Evolutionary conservation across 2,113 vertebrate genomes (phyloP), one percentile per base, ranked within the genome.

Genomic region (Casuarius casuarius): DNA sequence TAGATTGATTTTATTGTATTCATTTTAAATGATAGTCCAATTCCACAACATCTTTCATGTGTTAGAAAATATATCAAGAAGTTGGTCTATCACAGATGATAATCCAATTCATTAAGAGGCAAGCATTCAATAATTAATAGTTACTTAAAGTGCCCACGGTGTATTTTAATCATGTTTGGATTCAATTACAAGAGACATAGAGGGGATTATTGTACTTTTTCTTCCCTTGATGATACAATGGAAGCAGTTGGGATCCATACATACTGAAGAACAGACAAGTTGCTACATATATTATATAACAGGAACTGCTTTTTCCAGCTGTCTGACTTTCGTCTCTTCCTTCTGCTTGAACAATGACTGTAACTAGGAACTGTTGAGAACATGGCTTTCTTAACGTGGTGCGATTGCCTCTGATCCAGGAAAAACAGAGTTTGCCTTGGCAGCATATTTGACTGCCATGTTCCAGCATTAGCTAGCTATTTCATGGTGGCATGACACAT

Each of bases 101-200:
- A 85, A 42, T 96, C 40, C 87, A 96, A 96, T 97, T 97, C 87
- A 97, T 98, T 97, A 96, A 95, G 93, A 95, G 93, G 83, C 83
- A 87, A 94, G 61, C 35, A 92, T 84, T 94, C 66, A 93, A 58
- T 95, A 93, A 97, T 98, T 98, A 97, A 97, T 96, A 94, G 92
- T 93, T 97, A 88, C 86, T 97, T 96, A 95, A 97, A 87, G 82
- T 97, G 73, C 90, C 92, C 90, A 84, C 82, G 96, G 35, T 96
- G 84, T 97, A 95, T 98, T 97, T 97, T 96, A 95, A 94, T 94
- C 58, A 51, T 92, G 87, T 78, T 96, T 96, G 94, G 92, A 97
- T 97, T 98, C 96, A 97, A 94, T 98, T 96, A 94, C 81, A 87
- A 92, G 11, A 71, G 89, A 97, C 93, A 58, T 96, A 97, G 96